Base-by-base conservation (phyloP, 2,113 vertebrate species). In the Andinoacara biseriatus region DNA sequence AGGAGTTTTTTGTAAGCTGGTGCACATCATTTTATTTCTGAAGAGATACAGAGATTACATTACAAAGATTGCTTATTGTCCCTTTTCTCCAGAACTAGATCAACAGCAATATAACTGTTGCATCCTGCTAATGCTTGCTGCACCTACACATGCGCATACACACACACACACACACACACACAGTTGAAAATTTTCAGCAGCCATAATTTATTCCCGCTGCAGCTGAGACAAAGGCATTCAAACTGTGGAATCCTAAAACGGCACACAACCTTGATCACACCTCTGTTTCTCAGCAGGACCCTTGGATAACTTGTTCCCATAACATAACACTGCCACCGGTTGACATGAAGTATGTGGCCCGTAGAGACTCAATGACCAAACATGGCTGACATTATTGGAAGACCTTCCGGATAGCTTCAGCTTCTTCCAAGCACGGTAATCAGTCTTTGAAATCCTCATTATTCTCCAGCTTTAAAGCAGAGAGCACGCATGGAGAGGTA, bases 331-430 rank as follows among this genome's bases (percentile, higher is more conserved):
- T 62, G 67, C 74, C 26, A 76, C 54, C 54, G 80, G 63, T 86
- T 89, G 60, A 67, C 26, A 62, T 79, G 85, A 91, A 86, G 49
- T 58, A 89, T 58, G 62, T 18, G 58, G 43, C 38, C 76, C 81
- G 77, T 40, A 38, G 76, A 79, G 43, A 62, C 38, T 29, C 84
- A 88, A 87, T 91, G 89, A 92, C 92, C 92, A 94, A 94, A 94
- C 87, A 92, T 86, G 90, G 93, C 74, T n/a, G 86, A 86, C 61
- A 85, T 67, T 76, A 76, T 35, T 49, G 69, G 24, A 49, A 82
- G 56, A 65, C 63, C 62, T 81, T 90, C 81, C 58, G 38, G 80
- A 65, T 60, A 82, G 80, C 69, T 75, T 89, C 59, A 67, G 88
- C 67, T 69, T 81, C 76, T 79, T 89, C 76, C 63, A 69, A 85